Base-by-base conservation (phyloP, 2,888 invertebrate species). In the Octonoba sinensis region DNA sequence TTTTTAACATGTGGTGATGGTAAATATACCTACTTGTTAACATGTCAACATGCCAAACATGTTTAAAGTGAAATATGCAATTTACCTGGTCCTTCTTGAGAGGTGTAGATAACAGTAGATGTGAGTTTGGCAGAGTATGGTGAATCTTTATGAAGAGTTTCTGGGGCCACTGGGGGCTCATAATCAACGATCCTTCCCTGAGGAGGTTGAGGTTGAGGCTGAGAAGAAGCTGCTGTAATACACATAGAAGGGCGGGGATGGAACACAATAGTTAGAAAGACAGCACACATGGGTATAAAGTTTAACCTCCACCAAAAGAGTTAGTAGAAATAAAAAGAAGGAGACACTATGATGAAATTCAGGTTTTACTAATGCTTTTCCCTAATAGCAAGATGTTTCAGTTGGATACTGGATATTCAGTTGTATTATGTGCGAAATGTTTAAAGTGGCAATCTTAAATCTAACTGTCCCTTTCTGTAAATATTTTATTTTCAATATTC, bases 21-120 rank as follows among this genome's bases (percentile, higher is more conserved):
- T 36, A 8, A 36, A 36, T 36, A 36, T 36, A 36, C 36, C 8
- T 36, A 36, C 36, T 36, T 36, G 6, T 8, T 8, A 36, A 36
- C 36, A 36, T 6, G 36, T 36, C 36, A 36, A 36, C 36, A 36
- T 36, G 11, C 36, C 8, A 8, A 36, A 36, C 36, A 36, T 8
- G 36, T 36, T 8, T n/a, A n/a, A 36, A 36, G 8, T 6, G 36
- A 36, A 18, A 1, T 46, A n/a, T 66, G 22, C 36, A 22, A 70
- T 54, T 89, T 91, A 90, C 93, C 92, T 88, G 91, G 91, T 84
- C 92, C 92, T 87, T 91, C 91, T 88, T 93, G 93, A 60, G 93
- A 93, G 86, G 95, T 95, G 89, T 95, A 96, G 87, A 96, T 95
- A 85, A 96, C 91, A 22, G 95, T 95, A 70, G 95, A 93, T 57